Conservation (phyloP, 2,888 invertebrate genomes). For the Dugesia japonica region DNA sequence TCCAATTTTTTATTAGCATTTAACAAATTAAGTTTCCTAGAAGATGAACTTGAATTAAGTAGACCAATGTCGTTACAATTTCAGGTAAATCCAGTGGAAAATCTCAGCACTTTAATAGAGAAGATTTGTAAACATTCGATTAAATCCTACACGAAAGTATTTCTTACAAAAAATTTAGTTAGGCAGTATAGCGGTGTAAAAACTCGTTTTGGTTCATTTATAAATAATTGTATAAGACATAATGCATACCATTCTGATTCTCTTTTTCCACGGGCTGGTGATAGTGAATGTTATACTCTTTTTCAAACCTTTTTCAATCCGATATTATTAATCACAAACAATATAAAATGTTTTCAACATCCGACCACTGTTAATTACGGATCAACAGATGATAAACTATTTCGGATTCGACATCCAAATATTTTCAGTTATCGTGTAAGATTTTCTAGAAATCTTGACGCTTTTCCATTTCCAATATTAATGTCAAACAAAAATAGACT, state of each 20-base stretch:
- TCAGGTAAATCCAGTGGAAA: not conserved
- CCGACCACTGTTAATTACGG: not conserved
- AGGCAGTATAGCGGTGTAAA: not conserved
- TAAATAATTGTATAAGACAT: conserved; percentile 12
- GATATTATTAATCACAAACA: not conserved
- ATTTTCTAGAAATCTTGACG: not conserved
- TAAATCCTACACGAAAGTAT: conserved; percentile 24
- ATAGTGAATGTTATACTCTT: not conserved
- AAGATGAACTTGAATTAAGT: not conserved
- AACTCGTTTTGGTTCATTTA: not conserved
- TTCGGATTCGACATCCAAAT: not conserved
- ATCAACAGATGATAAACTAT: not conserved
- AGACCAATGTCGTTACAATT: not conserved
- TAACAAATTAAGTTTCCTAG: not conserved
- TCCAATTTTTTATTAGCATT: not conserved
- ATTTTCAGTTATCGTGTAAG: not conserved
- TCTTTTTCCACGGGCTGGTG: conserved; percentile 25
- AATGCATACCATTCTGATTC: not conserved
- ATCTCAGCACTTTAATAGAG: not conserved
- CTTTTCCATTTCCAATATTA: conserved; percentile 17
- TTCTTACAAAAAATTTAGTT: not conserved
- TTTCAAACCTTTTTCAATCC: conserved; percentile 12
- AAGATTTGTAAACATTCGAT: not conserved
- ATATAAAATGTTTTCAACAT: not conserved
- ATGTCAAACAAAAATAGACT: not conserved